Conservation (phyloP, 2,888 invertebrate genomes). For the Heliconius aoede region DNA sequence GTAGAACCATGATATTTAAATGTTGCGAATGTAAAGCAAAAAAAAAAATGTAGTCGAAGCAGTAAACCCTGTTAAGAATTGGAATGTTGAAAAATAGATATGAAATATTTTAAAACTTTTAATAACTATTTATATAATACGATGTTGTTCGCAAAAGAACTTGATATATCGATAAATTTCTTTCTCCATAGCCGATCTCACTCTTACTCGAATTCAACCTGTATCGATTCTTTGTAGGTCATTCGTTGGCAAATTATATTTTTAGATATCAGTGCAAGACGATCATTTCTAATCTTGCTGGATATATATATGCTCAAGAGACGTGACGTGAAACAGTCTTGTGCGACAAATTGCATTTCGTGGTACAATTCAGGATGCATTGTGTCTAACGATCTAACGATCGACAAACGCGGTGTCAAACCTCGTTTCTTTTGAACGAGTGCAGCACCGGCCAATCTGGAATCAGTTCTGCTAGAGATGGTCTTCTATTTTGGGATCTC, state of each 20-base stretch:
- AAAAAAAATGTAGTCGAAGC: slow-evolving; percentile 24
- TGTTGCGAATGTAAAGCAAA: slow-evolving; percentile 32
- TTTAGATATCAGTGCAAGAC: slow-evolving; percentile 51
- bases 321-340: slow-evolving; percentile 60
- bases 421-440: slow-evolving; percentile 92
- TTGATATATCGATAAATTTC: background rate
- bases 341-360: slow-evolving; percentile 74
- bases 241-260: slow-evolving; percentile 45
- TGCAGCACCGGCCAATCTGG: slow-evolving; percentile 97
- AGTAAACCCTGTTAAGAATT: slow-evolving; percentile 39
- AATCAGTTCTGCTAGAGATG: slow-evolving; percentile 96
- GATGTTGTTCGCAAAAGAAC: background rate
- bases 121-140: slow-evolving; percentile 20
- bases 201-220: slow-evolving; percentile 33
- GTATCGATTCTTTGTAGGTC: slow-evolving; percentile 46
- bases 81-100: slow-evolving; percentile 46
- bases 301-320: slow-evolving; percentile 55
- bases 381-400: slow-evolving; percentile 73
- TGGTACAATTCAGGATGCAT: slow-evolving; percentile 77
- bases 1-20: slow-evolving; percentile 40
- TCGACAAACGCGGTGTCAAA: slow-evolving; percentile 83
- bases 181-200: background rate
- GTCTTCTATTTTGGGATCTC: slow-evolving; percentile 87
- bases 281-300: slow-evolving; percentile 57
- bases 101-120: slow-evolving; percentile 34